Evolutionary conservation across 2,888 invertebrate species (phyloP).

Genomic region (Ramazzottius varieornatus): DNA sequence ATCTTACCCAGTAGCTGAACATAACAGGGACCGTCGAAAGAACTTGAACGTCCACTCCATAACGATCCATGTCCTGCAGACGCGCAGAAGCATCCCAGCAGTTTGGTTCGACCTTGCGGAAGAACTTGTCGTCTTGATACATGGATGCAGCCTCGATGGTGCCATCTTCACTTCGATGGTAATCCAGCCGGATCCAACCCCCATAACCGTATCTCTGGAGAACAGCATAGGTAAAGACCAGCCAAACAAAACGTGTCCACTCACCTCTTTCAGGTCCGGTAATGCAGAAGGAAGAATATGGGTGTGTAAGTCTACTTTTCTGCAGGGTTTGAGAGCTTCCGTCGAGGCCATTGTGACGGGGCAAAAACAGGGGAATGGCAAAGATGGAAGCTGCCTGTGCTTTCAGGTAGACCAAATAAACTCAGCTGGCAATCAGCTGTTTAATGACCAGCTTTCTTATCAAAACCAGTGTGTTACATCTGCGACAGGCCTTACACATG

Average conservation of each 20-base stretch:
- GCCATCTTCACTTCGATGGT: conserved; percentile 14
- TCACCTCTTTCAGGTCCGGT: conserved; percentile 28
- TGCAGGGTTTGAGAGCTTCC: too few relatives aligned
- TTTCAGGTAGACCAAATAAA: too few relatives aligned
- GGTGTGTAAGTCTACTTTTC: conserved; percentile 30
- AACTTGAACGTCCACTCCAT: conserved; percentile 27
- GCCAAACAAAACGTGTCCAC: neutral
- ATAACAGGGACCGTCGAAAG: conserved; percentile 33
- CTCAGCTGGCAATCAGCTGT: too few relatives aligned
- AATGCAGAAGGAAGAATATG: conserved; percentile 29
- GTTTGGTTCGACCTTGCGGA: conserved; percentile 28
- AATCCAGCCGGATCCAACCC: conserved; percentile 28
- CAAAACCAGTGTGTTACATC: too few relatives aligned
- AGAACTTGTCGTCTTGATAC: conserved; percentile 27
- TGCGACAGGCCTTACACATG: too few relatives aligned
- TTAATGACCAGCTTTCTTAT: too few relatives aligned
- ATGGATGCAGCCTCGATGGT: conserved; percentile 18
- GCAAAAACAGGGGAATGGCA: too few relatives aligned
- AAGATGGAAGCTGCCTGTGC: too few relatives aligned
- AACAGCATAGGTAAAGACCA: too few relatives aligned
- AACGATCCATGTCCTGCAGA: conserved; percentile 27
- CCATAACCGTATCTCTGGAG: conserved; percentile 29
- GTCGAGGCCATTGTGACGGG: too few relatives aligned
- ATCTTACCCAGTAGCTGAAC: conserved; percentile 30
- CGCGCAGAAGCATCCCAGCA: conserved; percentile 27